Base-by-base conservation (phyloP, 1,140 invertebrate genomes). In the Scaptomyza pallida region DNA sequence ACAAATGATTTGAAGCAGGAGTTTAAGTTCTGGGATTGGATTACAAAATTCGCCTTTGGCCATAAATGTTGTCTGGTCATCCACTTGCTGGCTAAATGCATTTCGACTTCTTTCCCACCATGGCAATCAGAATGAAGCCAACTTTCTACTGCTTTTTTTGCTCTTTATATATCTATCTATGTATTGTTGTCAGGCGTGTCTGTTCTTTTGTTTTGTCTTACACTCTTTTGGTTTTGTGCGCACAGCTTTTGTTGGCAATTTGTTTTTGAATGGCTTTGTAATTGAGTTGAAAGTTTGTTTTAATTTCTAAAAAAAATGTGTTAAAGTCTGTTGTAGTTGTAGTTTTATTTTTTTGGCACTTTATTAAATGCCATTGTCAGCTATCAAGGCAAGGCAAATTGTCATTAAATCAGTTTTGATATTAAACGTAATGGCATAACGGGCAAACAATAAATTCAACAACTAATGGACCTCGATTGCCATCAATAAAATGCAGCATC, bases 211-310 rank as follows among this genome's bases (percentile, higher is more conserved):
- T 44, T 35, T 10, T 23, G 15, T 40, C 44, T 8, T 1, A 30
- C 26, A 8, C 26, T 5, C 6, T 30, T 9, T 30, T 26, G 1
- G 23, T 10, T 30, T 30, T 30, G 26, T 65, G 63, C 40, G 41
- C 10, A n/a, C n/a, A 37, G 26, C 35, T 37, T 55, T 48, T 56
- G 62, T 62, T 60, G 21, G 50, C 56, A 67, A 73, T 76, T 85
- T 56, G 48, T 64, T 51, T 85, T 86, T 70, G 33, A 80, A 81
- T 74, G 48, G 63, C 62, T 55, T 75, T 55, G 64, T 85, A 74
- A 86, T 86, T 72, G 69, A 86, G 73, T 85, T 77, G 63, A 81
- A 61, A 85, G 69, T 81, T 83, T 77, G 65, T 61, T 81, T 68
- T 86, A 74, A 86, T 71, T 76, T 67, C 47, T 4, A 40, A 17